Conservation (phyloP, 2,797 vertebrate species). For the Periparus ater region DNA sequence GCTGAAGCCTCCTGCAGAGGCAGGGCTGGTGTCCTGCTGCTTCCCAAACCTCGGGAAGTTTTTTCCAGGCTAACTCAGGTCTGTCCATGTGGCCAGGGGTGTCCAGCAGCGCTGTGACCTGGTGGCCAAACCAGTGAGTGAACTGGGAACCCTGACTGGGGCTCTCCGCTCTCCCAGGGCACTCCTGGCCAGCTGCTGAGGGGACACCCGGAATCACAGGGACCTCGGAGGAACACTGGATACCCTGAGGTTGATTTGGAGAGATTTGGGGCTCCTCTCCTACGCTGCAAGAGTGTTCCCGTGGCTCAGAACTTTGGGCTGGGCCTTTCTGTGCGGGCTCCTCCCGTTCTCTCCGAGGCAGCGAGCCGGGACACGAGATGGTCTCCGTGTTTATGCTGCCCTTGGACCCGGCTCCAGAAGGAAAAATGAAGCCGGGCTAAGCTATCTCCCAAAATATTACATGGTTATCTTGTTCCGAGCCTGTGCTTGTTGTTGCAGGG, state of each 20-base stretch:
- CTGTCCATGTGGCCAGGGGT: rapidly evolving
- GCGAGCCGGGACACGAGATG: neutral
- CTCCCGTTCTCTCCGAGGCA: rapidly evolving
- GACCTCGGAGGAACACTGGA: rapidly evolving
- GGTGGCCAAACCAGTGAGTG: neutral
- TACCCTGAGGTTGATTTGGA: no score
- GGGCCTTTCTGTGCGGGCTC: neutral
- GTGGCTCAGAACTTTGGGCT: neutral
- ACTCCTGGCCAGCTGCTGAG: neutral
- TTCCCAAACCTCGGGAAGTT: neutral
- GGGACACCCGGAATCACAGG: rapidly evolving
- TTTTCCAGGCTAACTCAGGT: neutral
- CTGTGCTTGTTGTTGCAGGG: neutral
- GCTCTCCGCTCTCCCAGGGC: rapidly evolving
- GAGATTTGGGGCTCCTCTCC: neutral
- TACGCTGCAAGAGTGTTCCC: neutral
- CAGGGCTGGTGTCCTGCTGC: neutral
- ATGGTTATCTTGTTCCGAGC: neutral
- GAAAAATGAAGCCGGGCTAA: neutral
- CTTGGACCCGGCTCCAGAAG: neutral
- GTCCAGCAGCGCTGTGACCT: neutral
- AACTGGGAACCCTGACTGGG: neutral
- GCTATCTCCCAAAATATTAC: neutral
- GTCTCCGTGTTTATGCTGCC: neutral
- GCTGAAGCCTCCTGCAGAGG: neutral